Base-by-base conservation (phyloP, 64 coral and sea anemone genomes). In the Pocillopora damicornis region DNA sequence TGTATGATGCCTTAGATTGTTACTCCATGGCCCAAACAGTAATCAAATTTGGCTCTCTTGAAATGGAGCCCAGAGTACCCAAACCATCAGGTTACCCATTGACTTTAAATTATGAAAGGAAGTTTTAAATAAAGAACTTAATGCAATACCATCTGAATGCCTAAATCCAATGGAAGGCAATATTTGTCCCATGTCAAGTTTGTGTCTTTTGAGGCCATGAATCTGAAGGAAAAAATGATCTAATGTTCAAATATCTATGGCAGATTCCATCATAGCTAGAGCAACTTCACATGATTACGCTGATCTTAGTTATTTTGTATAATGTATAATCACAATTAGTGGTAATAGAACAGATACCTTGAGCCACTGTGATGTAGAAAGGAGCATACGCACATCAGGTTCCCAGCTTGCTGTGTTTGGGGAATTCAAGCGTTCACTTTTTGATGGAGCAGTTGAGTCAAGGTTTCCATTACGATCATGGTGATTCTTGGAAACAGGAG, bases 181-280 rank as follows among this genome's bases (percentile, higher is more conserved):
- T 69, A 99, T 99, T 59, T 99, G 97, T 37, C 83, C 91, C 87
- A 99, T 88, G 60, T 99, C 93, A 61, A 99, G 80, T 59, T 99
- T 99, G 75, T 91, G 80, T 63, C 87, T 88, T 66, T 93, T 90
- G 15, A 99, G 79, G 6, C 97, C 97, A 95, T 95, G 93, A 34
- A 88, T 88, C 86, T 76, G 20, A 25, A 85, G 35, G 9, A 58
- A 85, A 85, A 57, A 58, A 4, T 18, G 17, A 18, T 18, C 4
- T 17, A 56, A 17, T 76, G 42, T 51, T 51, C 2, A 51, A 51
- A 51, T 4, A 51, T 7, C 42, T 51, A 51, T 51, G 42, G 42
- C 3, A 51, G 42, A 51, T 2, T 4, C 7, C 42, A 51, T 51
- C 42, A 51, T 7, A 51, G 2, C 42, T 51, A 51, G 42, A 51